These are phyloP conservation scores for Branchellion lobata DNA, from an alignment of 2,888 invertebrate genomes.

Conservation along the genomic window DNA sequence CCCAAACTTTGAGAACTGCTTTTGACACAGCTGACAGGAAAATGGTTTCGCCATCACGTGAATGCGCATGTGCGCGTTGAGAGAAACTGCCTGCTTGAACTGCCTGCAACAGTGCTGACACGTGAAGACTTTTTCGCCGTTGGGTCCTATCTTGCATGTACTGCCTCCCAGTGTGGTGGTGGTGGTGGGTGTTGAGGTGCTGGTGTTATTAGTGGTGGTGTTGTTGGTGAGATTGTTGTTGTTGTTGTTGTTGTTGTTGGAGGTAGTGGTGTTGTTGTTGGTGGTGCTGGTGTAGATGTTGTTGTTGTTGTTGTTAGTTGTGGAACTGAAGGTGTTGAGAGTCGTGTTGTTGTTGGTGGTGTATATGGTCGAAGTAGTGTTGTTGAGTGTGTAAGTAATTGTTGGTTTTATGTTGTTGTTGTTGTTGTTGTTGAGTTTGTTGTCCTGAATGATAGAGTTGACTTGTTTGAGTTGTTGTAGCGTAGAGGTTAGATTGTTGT, in stretches of 20 bases:
- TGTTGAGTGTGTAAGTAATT: too few species aligned
- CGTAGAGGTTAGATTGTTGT: not conserved
- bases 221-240: not conserved
- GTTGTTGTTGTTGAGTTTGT: not conserved
- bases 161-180: conserved; percentile 33
- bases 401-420: too few species aligned
- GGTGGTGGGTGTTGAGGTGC: not conserved
- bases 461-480: not conserved
- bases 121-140: conserved; percentile 35
- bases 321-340: not conserved
- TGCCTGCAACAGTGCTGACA: conserved; percentile 34
- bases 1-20: conserved; percentile 34
- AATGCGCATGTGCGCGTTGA: conserved; percentile 37
- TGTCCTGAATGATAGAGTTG: not conserved
- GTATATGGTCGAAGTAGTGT: not conserved
- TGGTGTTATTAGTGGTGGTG: not conserved
- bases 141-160: conserved; percentile 31
- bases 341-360: not conserved
- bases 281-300: not conserved
- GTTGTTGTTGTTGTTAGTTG: not conserved
- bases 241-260: not conserved
- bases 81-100: conserved; percentile 30
- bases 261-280: not conserved
- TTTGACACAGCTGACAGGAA: conserved; percentile 37
- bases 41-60: conserved; percentile 36